Evolutionary conservation across 2,888 invertebrate species (phyloP).

Genomic region (Hipparchia semele): DNA sequence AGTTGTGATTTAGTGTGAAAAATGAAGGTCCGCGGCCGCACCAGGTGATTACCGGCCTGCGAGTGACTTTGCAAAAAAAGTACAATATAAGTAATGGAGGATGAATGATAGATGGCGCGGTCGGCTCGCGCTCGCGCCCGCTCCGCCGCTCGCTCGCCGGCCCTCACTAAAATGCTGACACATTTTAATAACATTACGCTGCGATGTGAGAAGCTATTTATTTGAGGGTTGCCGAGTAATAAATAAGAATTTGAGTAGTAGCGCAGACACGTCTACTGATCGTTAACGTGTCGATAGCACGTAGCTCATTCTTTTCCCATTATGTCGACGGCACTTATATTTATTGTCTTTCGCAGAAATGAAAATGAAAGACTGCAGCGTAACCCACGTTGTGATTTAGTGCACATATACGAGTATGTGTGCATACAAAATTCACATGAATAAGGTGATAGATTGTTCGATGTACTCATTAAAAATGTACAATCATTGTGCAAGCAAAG

Average conservation of each 20-base stretch:
- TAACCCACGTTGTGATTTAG: conserved; percentile 16
- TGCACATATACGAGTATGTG: neutral
- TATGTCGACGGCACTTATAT: conserved; percentile 51
- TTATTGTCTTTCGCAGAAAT: conserved; percentile 39
- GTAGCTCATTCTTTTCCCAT: conserved; percentile 71
- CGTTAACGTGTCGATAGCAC: conserved; percentile 70
- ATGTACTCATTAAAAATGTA: neutral
- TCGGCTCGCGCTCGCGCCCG: conserved; percentile 55
- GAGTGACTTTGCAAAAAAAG: conserved; percentile 82
- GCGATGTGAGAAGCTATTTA: conserved; percentile 79
- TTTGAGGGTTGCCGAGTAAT: conserved; percentile 74
- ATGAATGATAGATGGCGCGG: conserved; percentile 81
- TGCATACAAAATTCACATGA: conserved; percentile 3
- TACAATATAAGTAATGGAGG: conserved; percentile 84
- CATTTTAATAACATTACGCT: conserved; percentile 82
- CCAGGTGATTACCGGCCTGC: conserved; percentile 83
- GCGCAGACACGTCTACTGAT: conserved; percentile 68
- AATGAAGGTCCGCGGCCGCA: conserved; percentile 77
- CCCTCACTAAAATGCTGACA: conserved; percentile 78
- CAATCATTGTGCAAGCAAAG: neutral
- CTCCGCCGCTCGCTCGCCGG: conserved; percentile 54
- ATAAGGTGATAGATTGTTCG: neutral
- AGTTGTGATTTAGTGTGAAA: conserved; percentile 82
- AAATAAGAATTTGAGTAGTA: conserved; percentile 78
- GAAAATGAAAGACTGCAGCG: conserved; percentile 23